Percentiles rank a stretch among this genome's conserved stretches.
Conservation (phyloP, 37 sponge, comb jelly and placozoan genomes). For the Theonella swinhoei region DNA sequence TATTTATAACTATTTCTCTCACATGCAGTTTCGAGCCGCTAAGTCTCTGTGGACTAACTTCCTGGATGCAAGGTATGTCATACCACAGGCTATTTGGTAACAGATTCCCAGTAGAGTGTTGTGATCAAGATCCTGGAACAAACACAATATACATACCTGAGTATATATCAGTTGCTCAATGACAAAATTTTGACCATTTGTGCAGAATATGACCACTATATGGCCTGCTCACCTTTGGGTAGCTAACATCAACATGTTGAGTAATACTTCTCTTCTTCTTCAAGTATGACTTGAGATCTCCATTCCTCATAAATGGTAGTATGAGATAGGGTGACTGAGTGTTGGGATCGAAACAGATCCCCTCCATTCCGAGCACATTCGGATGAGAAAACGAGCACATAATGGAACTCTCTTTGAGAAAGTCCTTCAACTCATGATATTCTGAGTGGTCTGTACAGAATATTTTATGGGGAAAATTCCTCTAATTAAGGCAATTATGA, state of each 20-base stretch:
- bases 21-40: slow-evolving; percentile 66
- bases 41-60: slow-evolving; percentile 56
- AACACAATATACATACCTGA: too few relatives aligned
- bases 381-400: slow-evolving; percentile 47
- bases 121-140: slow-evolving; percentile 14
- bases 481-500: not conserved
- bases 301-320: slow-evolving; percentile 48
- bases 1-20: slow-evolving; percentile 3
- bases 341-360: slow-evolving; percentile 33
- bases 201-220: not conserved
- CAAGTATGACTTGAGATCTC: slow-evolving; percentile 44
- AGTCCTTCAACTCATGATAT: slow-evolving; percentile 31
- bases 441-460: not conserved
- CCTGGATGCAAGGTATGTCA: slow-evolving; percentile 37
- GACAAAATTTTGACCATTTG: not conserved
- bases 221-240: not conserved
- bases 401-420: slow-evolving; percentile 42
- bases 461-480: not conserved
- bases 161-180: not conserved
- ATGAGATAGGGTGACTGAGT: slow-evolving; percentile 47
- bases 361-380: slow-evolving; percentile 45
- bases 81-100: slow-evolving; percentile 43
- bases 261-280: slow-evolving; percentile 13
- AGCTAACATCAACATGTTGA: not conserved
- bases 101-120: slow-evolving; percentile 31